Base-by-base conservation (phyloP, 2,797 vertebrate genomes). In the Xenopus petersii region DNA sequence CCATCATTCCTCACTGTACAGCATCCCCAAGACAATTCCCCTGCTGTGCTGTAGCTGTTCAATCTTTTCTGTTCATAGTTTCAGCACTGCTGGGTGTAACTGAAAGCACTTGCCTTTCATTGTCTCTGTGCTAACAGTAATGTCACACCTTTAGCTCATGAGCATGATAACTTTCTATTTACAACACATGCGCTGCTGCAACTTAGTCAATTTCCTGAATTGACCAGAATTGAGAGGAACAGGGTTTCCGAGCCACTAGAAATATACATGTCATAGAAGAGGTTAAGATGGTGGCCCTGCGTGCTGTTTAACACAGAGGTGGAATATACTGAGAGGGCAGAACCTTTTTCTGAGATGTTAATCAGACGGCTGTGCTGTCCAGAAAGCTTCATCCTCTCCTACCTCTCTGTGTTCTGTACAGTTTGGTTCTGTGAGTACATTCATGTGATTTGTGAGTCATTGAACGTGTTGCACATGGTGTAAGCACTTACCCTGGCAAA, bases 381-480 rank as follows among this genome's bases (percentile, higher is more conserved):
- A 33, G 55, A 59, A 21, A 46, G 10, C n/a, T 4, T 46, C 55
- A 16, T 59, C 15, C 12, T 11, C 3, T 69, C 55, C 3, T 15
- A 36, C 54, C 30, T 24, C n/a, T 46, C 70, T 58, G 54, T 56
- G 15, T 56, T 73, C 51, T 77, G 30, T 70, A 49, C 62, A 64
- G 67, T 77, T 62, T 68, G 66, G 55, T 69, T 77, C 42, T 67
- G 64, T 77, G 69, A 71, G 30, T 76, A 66, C 63, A 71, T 70
- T 55, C 60, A 70, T 71, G 75, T 77, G 65, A 73, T 77, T 51
- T 77, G 75, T 77, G 70, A 51, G 13, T 72, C 48, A 67, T 72
- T 71, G 75, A 59, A 77, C 59, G 70, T 73, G 58, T 58, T 10
- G 70, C 75, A 73, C 75, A 73, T 60, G 70, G 56, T 73, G 49